Evolutionary conservation across 2,888 invertebrate species (phyloP).

Genomic region (Melikaiella ostensackeni): DNA sequence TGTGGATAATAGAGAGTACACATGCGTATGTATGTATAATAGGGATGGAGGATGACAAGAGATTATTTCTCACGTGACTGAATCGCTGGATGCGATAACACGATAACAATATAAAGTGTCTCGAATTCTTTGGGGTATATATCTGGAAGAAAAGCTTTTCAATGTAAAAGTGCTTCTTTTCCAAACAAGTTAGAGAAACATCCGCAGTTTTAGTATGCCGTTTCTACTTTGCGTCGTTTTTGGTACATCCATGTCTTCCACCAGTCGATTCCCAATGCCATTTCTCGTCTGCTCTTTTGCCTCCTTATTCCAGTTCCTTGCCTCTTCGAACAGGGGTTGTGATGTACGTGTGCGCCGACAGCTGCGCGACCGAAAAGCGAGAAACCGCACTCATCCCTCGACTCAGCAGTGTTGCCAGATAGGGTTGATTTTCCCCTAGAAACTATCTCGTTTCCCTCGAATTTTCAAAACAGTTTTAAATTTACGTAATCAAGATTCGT

Average conservation of each 20-base stretch:
- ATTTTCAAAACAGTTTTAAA: too few species aligned
- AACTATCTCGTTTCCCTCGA: too few species aligned
- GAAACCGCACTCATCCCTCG: background rate
- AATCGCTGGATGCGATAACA: too few species aligned
- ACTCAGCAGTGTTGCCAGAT: background rate
- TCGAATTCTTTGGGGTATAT: too few species aligned
- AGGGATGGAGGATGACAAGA: too few species aligned
- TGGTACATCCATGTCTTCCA: background rate
- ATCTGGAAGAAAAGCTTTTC: background rate
- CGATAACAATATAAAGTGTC: too few species aligned
- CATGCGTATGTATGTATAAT: too few species aligned
- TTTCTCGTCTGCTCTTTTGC: background rate
- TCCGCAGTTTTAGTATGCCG: background rate
- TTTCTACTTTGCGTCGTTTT: background rate
- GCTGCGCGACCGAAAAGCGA: background rate
- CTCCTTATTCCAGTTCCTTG: slow-evolving; percentile 6
- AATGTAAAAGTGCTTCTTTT: background rate
- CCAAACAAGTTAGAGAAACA: background rate
- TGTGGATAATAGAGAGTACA: too few species aligned
- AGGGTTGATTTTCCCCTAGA: too few species aligned
- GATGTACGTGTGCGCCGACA: background rate
- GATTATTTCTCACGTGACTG: too few species aligned
- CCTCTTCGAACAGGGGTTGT: background rate
- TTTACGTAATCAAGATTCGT: too few species aligned
- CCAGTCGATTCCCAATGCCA: too few species aligned